These are phyloP conservation scores for Apolygus lucorum DNA, from an alignment of 1,140 invertebrate species.

Conservation along the genomic window DNA sequence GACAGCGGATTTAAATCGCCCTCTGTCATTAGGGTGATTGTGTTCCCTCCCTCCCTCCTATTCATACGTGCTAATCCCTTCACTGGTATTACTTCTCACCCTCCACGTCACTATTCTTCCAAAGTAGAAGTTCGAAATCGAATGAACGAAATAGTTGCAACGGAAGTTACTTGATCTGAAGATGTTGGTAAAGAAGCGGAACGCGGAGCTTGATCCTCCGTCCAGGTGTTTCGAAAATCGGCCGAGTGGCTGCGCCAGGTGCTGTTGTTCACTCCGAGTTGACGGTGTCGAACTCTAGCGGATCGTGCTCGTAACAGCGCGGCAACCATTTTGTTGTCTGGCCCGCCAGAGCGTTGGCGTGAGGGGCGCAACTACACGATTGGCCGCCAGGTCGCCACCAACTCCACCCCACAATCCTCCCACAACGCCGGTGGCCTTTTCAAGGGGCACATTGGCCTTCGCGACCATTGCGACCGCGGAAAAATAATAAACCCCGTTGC, in stretches of 20 bases:
- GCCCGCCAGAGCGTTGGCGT: conserved; percentile 18
- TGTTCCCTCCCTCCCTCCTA: background rate
- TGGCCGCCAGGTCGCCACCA: conserved; percentile 1
- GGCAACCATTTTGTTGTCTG: conserved; percentile 20
- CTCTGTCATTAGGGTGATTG: background rate
- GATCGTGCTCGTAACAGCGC: background rate
- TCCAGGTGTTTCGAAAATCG: too few species aligned
- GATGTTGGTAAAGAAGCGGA: too few species aligned
- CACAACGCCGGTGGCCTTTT: background rate
- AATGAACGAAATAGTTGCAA: too few species aligned
- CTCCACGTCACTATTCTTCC: too few species aligned
- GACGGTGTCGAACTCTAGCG: background rate
- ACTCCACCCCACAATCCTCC: conserved; percentile 15
- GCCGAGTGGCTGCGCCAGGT: too few species aligned
- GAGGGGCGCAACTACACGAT: conserved; percentile 11
- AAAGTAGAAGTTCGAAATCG: too few species aligned
- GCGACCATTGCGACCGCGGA: background rate
- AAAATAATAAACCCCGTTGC: background rate
- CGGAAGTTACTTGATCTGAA: too few species aligned
- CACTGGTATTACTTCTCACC: background rate
- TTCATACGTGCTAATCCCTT: background rate
- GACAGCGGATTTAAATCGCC: background rate
- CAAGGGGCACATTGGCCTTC: background rate
- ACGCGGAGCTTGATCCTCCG: too few species aligned
- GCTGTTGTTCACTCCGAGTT: too few species aligned